Evolutionary conservation across 2,113 vertebrate genomes (phyloP), one percentile per base, ranked within the genome.

Genomic region (Aix galericulata): DNA sequence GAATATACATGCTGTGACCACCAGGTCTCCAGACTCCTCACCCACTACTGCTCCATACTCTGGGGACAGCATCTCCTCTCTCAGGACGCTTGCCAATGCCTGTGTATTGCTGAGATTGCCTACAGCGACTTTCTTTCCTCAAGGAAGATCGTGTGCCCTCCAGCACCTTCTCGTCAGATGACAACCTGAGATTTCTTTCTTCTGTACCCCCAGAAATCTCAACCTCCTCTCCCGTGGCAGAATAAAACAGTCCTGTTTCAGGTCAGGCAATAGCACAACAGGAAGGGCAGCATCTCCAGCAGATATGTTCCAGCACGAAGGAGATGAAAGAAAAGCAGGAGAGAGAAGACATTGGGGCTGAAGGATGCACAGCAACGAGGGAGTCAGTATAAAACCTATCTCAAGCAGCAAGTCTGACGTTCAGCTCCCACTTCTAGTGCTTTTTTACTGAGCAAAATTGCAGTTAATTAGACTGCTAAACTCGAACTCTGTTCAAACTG

Each of bases 281-380:
- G 91, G 86, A 88, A 82, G 82, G 91, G 82, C 82, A 91, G 94
- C 91, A 95, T 89, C 83, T 94, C 88, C 93, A 94, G 88, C 87
- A 96, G 91, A 93, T 96, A 97, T 84, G 95, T 93, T 92, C 88
- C 60, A 71, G 86, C 29, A 96, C 89, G 91, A 93, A 88, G 86
- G 93, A 88, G 94, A 91, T 50, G 91, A 79, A 71, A 73, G 93
- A 52, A 80, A 93, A 90, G 86, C 81, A 94, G 89, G 72, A 95
- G 89, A 86, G 44, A 93, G 84, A 93, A 86, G 63, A 93, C 80
- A 87, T 13, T 17, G 8, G 40, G 75, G 95, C 64, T 73, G 63
- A 91, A 86, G 76, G 91, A 96, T 82, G 84, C 95, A 89, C 68
- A 90, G 75, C 91, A 93, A 95, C 83, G 89, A 95, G 52, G 89